Base-by-base conservation (phyloP, 2,797 vertebrate genomes). In the Coracias cyanogaster region DNA sequence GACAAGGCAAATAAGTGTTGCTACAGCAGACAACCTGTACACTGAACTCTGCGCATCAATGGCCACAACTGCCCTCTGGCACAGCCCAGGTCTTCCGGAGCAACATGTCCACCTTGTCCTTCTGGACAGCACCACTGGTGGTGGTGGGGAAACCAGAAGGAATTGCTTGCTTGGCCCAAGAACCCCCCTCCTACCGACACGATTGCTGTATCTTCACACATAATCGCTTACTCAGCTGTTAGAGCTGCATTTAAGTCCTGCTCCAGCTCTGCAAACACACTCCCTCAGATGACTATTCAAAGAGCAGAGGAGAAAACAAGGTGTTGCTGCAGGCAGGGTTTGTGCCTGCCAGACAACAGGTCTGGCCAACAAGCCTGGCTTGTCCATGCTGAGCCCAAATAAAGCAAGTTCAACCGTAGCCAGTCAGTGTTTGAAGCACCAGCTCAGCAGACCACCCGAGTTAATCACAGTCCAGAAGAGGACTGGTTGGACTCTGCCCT, bases 1-100 rank as follows among this genome's bases (percentile, higher is more conserved):
- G 37, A 5, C 17, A 18, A 31, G 46, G 14, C 45, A 26, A 6
- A 11, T 3, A 29, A 25, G 19, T 7, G 33, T 41, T 61, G 51
- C 10, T 22, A 18, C 28, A 8, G n/a, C 45, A 31, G n/a, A 26
- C 0, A 3, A 37, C 15, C 49, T 4, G 13, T 10, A 10, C 0
- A 0, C 28, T 7, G n/a, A 29, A 6, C 15, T 2, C 19, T 1
- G 18, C 28, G 20, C 19, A 2, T 9, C 15, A 5, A 52, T 0
- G 8, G 46, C 17, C 79, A 33, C 46, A 13, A 26, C 15, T 2
- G 25, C 70, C 71, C 64, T 37, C 15, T 2, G 0, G n/a, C 62
- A 22, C 22, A 19, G 28, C 43, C 31, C 2, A 7, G 55, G 15
- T 4, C 33, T 69, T 20, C 26, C 26, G 43, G 26, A 45, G 65